These are phyloP conservation scores for Pygoscelis antarcticus DNA, from an alignment of 2,113 vertebrate genomes.

Conservation along the genomic window DNA sequence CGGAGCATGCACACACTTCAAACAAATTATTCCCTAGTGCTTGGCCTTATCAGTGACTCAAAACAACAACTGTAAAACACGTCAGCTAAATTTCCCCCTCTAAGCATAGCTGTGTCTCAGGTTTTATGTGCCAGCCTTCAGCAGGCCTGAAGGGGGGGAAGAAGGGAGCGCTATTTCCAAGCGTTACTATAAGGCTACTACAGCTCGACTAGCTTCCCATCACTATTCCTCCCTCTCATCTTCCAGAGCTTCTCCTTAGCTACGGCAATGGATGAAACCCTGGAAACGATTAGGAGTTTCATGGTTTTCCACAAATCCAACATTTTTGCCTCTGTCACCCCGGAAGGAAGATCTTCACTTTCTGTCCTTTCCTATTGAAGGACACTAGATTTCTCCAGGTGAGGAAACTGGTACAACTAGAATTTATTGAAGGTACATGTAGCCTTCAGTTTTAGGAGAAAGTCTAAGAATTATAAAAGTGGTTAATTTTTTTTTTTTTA, in stretches of 20 bases:
- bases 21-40: not conserved
- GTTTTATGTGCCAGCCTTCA: not conserved
- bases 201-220: not conserved
- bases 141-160: not conserved
- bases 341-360: not conserved
- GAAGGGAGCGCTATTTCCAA: not conserved
- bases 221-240: fast-evolving
- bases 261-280: not conserved
- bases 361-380: not conserved
- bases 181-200: not conserved
- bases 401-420: not conserved
- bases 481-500: not conserved
- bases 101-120: not conserved
- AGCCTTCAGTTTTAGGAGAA: not conserved
- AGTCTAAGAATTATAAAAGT: not conserved
- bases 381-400: not conserved
- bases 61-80: not conserved
- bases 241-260: not conserved
- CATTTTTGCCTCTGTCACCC: not conserved
- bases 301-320: not conserved
- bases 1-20: not conserved
- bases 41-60: slow-evolving; percentile 5
- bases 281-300: not conserved
- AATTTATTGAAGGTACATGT: not conserved
- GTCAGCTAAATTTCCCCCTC: not conserved